Conservation (phyloP, 2,797 vertebrate species). For the Corythornis leucogaster region DNA sequence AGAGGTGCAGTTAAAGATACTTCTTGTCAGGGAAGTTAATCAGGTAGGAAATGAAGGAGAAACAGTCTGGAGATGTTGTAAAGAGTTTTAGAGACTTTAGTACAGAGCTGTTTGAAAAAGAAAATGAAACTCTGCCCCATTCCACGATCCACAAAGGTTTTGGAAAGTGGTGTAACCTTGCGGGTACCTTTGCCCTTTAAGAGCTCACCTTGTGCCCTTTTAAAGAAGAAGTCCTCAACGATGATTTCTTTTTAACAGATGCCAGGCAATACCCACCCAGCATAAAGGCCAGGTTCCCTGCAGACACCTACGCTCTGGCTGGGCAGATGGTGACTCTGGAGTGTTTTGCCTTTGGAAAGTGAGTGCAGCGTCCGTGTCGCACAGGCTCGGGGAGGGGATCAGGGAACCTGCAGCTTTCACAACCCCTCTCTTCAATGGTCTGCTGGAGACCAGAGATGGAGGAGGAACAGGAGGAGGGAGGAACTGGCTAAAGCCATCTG, state of each 20-base stretch:
- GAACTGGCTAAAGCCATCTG: background rate
- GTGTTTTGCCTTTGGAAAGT: conserved; percentile 98
- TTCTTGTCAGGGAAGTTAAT: background rate
- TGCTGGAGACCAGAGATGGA: background rate
- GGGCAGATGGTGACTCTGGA: conserved; percentile 90
- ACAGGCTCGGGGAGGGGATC: rapidly evolving
- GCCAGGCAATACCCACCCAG: conserved; percentile 86
- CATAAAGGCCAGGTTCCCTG: conserved; percentile 92
- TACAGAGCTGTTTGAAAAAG: background rate
- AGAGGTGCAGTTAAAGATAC: background rate
- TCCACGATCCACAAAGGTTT: background rate
- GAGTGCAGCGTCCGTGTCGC: conserved; percentile 57
- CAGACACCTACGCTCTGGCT: conserved; percentile 90
- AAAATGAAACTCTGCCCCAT: background rate
- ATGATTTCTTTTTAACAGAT: conserved; percentile 68
- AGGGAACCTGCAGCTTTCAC: background rate
- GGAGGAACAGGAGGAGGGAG: background rate
- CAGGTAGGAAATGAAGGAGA: background rate
- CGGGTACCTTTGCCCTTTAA: background rate
- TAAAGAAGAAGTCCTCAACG: background rate
- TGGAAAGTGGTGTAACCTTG: background rate
- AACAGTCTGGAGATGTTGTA: background rate
- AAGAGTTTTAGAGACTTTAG: background rate
- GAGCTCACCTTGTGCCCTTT: rapidly evolving
- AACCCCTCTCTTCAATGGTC: rapidly evolving